Evolutionary conservation across 2,888 invertebrate genomes (phyloP), one percentile per base, ranked within the genome.

Genomic region (Polylopha cassiicola): DNA sequence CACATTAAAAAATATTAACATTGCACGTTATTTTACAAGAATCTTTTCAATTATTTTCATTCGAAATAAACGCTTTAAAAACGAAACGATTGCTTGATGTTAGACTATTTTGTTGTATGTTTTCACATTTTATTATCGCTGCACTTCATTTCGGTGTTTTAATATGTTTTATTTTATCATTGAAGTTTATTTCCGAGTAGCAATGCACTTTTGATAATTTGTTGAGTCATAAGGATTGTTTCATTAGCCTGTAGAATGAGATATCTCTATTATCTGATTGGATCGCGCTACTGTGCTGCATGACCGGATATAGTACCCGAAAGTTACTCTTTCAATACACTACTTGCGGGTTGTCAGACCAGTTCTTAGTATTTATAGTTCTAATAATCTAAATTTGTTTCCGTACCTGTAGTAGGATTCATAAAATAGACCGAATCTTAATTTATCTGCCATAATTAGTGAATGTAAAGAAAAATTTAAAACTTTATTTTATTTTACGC

Each of bases 1-100:
- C 85, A 85, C 84, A 77, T 77, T 74, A 71, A 75, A 62, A 69
- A 77, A 73, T 76, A 58, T 76, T 75, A 34, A 77, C 73, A 78
- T 76, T 82, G 82, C 82, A 84, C 82, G 82, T 78, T 73, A 67
- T 65, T 53, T 44, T 65, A 46, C 58, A 61, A 65, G 66, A 59
- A 59, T 51, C 49, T 52, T 49, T 58, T 53, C 44, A 58, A 58
- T 53, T 58, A 57, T 58, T 47, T 66, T 43, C 58, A 73, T 78
- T 78, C 71, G 62, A 81, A 76, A 65, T 73, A 74, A 62, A 76
- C 67, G 84, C 84, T 84, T 84, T 65, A 61, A 69, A 70, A 70
- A 64, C 60, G 61, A 75, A 71, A 69, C 65, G 60, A 73, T 72
- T 72, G 84, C 84, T 84, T 84, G 72, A 60, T 82, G 81, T 82